Conservation (phyloP, 2,797 vertebrate genomes). For the Dendrocincla fuliginosa region DNA sequence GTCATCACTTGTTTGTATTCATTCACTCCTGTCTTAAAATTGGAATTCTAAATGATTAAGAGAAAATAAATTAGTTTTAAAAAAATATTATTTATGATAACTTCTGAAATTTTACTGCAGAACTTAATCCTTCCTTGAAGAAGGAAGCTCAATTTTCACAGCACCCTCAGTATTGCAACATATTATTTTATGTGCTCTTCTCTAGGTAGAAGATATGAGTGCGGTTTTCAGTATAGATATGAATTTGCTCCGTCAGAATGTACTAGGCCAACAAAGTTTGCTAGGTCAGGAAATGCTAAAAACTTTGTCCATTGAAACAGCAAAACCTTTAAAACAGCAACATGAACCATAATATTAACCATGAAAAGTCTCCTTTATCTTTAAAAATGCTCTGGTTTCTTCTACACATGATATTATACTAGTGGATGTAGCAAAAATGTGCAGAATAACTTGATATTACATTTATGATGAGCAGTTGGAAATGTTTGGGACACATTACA, state of each 20-base stretch:
- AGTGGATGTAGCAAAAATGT: neutral
- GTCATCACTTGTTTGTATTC: conserved; percentile 21
- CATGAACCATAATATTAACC: neutral
- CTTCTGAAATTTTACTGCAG: conserved; percentile 28
- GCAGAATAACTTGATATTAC: neutral
- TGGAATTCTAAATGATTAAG: neutral
- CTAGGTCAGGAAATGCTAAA: neutral
- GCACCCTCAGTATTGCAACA: neutral
- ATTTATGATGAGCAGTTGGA: neutral
- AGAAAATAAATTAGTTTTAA: neutral
- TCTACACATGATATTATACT: neutral
- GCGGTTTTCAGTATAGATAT: neutral
- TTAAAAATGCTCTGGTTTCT: neutral
- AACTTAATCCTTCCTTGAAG: neutral
- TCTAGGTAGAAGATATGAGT: neutral
- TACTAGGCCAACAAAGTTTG: neutral
- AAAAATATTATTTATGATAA: conserved; percentile 3
- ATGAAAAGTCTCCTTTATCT: neutral
- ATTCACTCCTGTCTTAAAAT: conserved; percentile 2
- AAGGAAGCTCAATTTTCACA: neutral
- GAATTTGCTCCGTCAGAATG: neutral
- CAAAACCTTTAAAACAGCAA: neutral
- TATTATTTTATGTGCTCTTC: neutral
- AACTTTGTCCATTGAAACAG: neutral
- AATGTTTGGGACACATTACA: neutral